Percentiles rank a stretch among this genome's conserved stretches.
Evolutionary conservation across 92 coral and sea anemone species (phyloP).

Genomic region (Siderastrea radians): DNA sequence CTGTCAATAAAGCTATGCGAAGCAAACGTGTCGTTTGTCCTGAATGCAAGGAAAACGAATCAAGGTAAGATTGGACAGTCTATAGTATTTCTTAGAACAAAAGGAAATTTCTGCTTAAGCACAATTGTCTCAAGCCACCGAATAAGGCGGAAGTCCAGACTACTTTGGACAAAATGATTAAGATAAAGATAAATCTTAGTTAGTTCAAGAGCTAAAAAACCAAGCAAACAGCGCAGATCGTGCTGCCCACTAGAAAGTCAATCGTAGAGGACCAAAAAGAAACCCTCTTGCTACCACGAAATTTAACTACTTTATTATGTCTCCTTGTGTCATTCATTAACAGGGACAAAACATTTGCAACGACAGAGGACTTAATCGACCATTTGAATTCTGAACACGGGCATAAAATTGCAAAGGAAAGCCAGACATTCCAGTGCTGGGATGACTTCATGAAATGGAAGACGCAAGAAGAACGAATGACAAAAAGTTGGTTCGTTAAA

Average conservation of each 20-base stretch:
- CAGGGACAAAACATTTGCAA: constrained; percentile 2
- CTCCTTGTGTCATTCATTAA: too few species aligned
- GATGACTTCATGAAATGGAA: constrained; percentile 44
- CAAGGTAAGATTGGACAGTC: background rate
- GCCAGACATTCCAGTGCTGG: constrained; percentile 36
- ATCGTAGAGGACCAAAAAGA: too few species aligned
- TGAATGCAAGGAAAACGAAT: constrained; percentile 8
- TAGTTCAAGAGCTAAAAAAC: too few species aligned
- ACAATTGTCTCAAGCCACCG: too few species aligned
- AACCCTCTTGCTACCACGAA: background rate
- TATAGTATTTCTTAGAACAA: background rate
- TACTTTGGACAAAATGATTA: background rate
- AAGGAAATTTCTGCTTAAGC: background rate
- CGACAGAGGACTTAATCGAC: constrained; percentile 32
- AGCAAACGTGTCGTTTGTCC: constrained; percentile 16
- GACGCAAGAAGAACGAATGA: constrained; percentile 20
- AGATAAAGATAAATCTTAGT: too few species aligned
- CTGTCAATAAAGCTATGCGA: background rate
- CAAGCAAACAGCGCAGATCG: too few species aligned
- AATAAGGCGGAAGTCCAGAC: background rate
- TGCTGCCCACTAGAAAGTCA: too few species aligned
- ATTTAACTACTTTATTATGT: too few species aligned
- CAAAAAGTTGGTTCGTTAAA: constrained; percentile 39
- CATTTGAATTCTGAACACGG: constrained; percentile 33
- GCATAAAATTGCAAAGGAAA: constrained; percentile 17